Conservation (phyloP, 2,888 invertebrate species). For the Dolichomitus sp. region DNA sequence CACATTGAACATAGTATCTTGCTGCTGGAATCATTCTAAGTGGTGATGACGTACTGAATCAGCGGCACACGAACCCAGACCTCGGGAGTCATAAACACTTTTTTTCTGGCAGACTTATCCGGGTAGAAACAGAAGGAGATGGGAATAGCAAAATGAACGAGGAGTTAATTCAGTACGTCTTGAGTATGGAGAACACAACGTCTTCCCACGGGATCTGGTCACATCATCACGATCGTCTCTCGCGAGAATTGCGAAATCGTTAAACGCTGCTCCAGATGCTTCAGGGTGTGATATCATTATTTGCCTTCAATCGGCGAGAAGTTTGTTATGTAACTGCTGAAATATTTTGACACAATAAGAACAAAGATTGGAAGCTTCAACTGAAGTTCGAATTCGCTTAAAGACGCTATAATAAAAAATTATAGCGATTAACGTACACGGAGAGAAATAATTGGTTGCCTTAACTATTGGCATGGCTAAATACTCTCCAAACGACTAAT, state of each 20-base stretch:
- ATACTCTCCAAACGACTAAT: no score
- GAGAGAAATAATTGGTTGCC: no score
- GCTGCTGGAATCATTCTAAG: conserved; percentile 46
- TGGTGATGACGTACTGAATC: conserved; percentile 55
- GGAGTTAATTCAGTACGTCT: conserved; percentile 42
- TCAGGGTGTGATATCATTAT: conserved; percentile 40
- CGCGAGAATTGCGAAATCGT: conserved; percentile 51
- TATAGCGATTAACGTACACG: no score
- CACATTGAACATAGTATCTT: conserved; percentile 39
- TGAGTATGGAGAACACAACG: conserved; percentile 9
- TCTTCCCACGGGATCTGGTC: conserved; percentile 45
- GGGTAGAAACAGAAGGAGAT: conserved; percentile 16
- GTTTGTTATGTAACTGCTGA: background rate
- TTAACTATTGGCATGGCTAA: no score
- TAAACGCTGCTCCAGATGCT: conserved; percentile 50
- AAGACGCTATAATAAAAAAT: no score
- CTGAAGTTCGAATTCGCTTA: no score
- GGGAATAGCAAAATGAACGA: conserved; percentile 11
- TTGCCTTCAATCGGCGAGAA: background rate
- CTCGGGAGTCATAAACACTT: conserved; percentile 46
- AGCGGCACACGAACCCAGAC: conserved; percentile 27
- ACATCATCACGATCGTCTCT: conserved; percentile 35
- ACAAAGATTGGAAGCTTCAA: no score
- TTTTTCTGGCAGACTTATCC: conserved; percentile 36
- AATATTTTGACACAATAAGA: background rate